Conservation (phyloP, 2,113 vertebrate genomes). For the human region GRCh38 chr9:97605501-97606000, state of each 20-base stretch:
- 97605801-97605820: background rate
- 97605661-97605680: constrained; percentile 45
- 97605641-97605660: constrained; percentile 82
- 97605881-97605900: background rate
- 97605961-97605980: constrained; percentile 7
- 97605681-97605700: background rate
- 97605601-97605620: constrained; percentile 98
- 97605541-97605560: constrained; percentile 94
- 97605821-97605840: background rate
- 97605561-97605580: constrained; percentile 94
- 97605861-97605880: background rate
- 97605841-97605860: background rate
- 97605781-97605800: constrained; percentile 18
- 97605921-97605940: background rate
- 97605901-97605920: background rate
- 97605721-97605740: background rate
- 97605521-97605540: constrained; percentile 99
- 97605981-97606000: background rate
- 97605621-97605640: constrained; percentile 92
- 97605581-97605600: constrained; percentile 97
- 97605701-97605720: background rate
- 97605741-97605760: background rate
- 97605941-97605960: background rate
- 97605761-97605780: background rate
- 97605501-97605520: constrained; percentile 96